Evolutionary conservation across 2,888 invertebrate species (phyloP).

Genomic region (Latrodectus hesperus): DNA sequence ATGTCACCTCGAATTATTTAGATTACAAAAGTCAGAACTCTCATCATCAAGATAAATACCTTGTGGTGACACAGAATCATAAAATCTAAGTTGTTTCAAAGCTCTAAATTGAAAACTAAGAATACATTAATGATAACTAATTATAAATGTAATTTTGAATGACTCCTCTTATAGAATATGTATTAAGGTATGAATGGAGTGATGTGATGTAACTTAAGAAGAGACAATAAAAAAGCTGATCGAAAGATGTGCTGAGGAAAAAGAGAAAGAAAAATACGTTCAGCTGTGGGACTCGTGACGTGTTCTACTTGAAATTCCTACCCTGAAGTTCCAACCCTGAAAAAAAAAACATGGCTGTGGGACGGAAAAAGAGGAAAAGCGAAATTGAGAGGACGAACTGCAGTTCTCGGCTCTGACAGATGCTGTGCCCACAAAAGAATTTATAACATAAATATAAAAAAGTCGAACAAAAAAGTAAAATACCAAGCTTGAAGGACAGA

Average conservation of each 20-base stretch:
- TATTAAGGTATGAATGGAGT: too few species aligned
- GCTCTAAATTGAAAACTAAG: too few species aligned
- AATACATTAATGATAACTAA: too few species aligned
- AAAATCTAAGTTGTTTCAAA: too few species aligned
- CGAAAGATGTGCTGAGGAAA: not conserved
- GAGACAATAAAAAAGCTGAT: too few species aligned
- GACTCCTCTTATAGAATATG: too few species aligned
- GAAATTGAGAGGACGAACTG: slow-evolving; percentile 47
- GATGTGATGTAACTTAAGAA: too few species aligned
- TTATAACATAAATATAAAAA: slow-evolving; percentile 42
- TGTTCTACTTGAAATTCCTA: slow-evolving; percentile 25
- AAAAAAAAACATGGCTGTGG: not conserved
- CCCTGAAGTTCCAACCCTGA: not conserved
- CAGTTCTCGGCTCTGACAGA: slow-evolving; percentile 33
- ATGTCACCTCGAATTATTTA: too few species aligned
- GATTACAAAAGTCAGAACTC: too few species aligned
- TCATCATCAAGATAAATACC: too few species aligned
- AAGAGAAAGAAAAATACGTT: slow-evolving; percentile 8
- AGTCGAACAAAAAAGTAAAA: slow-evolving; percentile 13
- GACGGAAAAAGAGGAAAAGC: slow-evolving; percentile 10
- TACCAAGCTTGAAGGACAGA: slow-evolving; percentile 23
- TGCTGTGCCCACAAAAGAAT: slow-evolving; percentile 30
- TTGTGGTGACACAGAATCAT: too few species aligned
- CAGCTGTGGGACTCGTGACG: not conserved
- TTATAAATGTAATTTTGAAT: too few species aligned